Conservation (phyloP, 2,888 invertebrate genomes). For the Drosophila pseudotalamancana region DNA sequence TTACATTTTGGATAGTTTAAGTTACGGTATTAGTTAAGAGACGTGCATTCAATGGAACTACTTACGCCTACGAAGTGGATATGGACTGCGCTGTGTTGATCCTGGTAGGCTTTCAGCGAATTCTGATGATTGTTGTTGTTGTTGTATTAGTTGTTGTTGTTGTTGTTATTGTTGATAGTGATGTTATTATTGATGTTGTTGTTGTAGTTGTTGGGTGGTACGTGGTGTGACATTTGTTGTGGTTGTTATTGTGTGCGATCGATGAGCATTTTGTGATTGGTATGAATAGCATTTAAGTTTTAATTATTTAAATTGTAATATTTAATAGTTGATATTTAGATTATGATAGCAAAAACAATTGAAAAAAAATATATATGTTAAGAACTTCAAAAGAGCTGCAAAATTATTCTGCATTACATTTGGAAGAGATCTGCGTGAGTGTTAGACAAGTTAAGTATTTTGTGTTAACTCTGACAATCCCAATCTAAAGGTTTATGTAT, state of each 20-base stretch:
- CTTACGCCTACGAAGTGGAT: slow-evolving; percentile 94
- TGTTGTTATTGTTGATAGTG: slow-evolving; percentile 33
- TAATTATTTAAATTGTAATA: slow-evolving; percentile 32
- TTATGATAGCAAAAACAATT: slow-evolving; percentile 31
- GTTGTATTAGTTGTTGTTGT: slow-evolving; percentile 39
- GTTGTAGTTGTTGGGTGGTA: slow-evolving; percentile 37
- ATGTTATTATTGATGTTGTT: slow-evolving; percentile 30
- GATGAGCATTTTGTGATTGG: slow-evolving; percentile 53
- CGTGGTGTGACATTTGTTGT: slow-evolving; percentile 35
- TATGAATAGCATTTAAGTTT: slow-evolving; percentile 65
- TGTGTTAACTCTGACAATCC: too few relatives aligned
- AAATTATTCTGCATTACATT: slow-evolving; percentile 4
- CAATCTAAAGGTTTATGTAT: too few relatives aligned
- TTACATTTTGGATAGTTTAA: slow-evolving; percentile 15
- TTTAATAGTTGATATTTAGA: background rate
- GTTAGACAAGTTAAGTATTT: too few relatives aligned
- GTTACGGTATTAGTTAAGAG: slow-evolving; percentile 33
- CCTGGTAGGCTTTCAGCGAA: slow-evolving; percentile 94
- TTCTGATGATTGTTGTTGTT: slow-evolving; percentile 86
- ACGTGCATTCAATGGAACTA: slow-evolving; percentile 81
- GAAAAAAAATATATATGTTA: slow-evolving; percentile 15
- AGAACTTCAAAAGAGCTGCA: background rate
- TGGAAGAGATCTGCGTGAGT: background rate
- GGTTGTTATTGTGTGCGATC: slow-evolving; percentile 40
- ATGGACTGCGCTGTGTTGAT: slow-evolving; percentile 93